phyloP scores from a whole-genome alignment of 2,888 invertebrate species.

The Apantesis nais region DNA sequence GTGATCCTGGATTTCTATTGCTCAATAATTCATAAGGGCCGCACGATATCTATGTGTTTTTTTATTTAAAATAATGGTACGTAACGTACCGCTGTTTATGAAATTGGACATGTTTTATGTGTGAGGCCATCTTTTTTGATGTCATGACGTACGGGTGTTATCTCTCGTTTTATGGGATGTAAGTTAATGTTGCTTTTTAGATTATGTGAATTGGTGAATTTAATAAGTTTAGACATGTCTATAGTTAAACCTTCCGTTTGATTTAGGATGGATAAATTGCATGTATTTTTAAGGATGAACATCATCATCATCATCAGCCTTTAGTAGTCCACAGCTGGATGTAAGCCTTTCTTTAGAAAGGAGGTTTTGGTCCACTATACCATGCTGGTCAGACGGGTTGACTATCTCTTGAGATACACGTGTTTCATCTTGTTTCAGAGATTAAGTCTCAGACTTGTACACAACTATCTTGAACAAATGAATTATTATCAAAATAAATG shows the following conservation, averaged over 20 bases:
- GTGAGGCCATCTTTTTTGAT: constrained; percentile 41
- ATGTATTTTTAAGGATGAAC: not conserved
- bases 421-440: too few relatives aligned
- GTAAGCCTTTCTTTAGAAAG: too few relatives aligned
- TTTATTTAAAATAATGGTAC: constrained; percentile 50
- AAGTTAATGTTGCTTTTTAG: constrained; percentile 18
- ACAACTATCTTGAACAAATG: too few relatives aligned
- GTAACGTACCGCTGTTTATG: constrained; percentile 49
- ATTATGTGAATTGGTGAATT: constrained; percentile 13
- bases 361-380: too few relatives aligned
- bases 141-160: constrained; percentile 40
- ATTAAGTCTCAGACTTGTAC: too few relatives aligned
- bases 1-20: constrained; percentile 39
- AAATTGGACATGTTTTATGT: constrained; percentile 44
- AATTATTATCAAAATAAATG: not conserved
- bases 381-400: too few relatives aligned
- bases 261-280: too few relatives aligned
- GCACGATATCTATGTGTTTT: constrained; percentile 31
- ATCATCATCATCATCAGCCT: too few relatives aligned
- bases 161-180: constrained; percentile 26
- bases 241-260: too few relatives aligned
- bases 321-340: too few relatives aligned
- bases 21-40: constrained; percentile 47
- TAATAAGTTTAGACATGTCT: not conserved
- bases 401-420: too few relatives aligned